A percentile compares a stretch with the other conserved stretches of the same genome.
phyloP scores from a whole-genome alignment of 2,113 vertebrate genomes.

The Cariama cristata region DNA sequence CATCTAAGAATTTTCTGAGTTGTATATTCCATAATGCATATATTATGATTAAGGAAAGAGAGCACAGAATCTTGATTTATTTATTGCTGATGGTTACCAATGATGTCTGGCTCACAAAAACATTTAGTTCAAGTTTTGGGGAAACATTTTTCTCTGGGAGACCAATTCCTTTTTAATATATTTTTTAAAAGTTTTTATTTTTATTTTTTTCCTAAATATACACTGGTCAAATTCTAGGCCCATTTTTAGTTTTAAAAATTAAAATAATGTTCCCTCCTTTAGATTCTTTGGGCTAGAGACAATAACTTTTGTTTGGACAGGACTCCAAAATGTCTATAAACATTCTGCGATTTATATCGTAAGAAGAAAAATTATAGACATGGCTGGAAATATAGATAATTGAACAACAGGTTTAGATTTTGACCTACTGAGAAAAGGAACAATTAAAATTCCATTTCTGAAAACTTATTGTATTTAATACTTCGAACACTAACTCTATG shows the following conservation, averaged over 20 bases:
- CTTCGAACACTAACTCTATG: background rate
- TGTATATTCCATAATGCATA: constrained; percentile 33
- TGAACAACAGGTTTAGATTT: background rate
- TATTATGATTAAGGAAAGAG: constrained; percentile 22
- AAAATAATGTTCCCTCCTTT: background rate
- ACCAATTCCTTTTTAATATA: background rate
- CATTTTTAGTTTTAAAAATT: background rate
- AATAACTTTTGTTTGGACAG: background rate
- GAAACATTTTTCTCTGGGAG: background rate
- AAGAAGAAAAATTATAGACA: background rate
- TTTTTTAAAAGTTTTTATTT: background rate
- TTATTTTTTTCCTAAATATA: background rate
- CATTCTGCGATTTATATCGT: background rate
- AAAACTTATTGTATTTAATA: background rate
- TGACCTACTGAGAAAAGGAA: background rate
- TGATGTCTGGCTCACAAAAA: background rate
- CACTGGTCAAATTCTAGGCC: background rate
- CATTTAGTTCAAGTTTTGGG: background rate
- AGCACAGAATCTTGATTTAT: background rate
- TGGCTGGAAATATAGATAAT: background rate
- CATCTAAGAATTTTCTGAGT: constrained; percentile 46
- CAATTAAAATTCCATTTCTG: background rate
- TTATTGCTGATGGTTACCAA: background rate
- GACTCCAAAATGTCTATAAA: background rate
- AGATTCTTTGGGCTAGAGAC: background rate